Conservation (phyloP, 2,888 invertebrate species). For the Zaprionus bogoriensis region DNA sequence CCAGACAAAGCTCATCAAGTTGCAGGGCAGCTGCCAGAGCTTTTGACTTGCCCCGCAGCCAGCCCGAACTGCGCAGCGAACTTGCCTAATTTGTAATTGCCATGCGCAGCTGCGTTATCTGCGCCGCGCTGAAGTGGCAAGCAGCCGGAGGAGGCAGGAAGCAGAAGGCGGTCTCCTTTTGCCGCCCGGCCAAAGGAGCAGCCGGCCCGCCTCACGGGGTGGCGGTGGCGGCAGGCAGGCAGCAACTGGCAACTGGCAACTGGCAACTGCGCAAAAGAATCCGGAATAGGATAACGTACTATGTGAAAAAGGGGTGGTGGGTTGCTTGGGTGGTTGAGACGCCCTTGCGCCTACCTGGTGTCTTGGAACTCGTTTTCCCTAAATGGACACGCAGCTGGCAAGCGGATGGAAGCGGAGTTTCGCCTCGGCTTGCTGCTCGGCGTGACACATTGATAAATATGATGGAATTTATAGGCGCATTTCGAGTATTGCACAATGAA, state of each 20-base stretch:
- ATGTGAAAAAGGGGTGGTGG: slow-evolving; percentile 53
- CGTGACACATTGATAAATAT: slow-evolving; percentile 70
- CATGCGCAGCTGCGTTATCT: slow-evolving; percentile 67
- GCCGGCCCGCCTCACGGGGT: slow-evolving; percentile 62
- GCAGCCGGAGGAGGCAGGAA: slow-evolving; percentile 9
- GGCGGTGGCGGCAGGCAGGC: slow-evolving; percentile 61
- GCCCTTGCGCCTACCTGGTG: slow-evolving; percentile 30
- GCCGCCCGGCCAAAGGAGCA: slow-evolving; percentile 60
- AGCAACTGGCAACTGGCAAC: slow-evolving; percentile 26
- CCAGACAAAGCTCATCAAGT: slow-evolving; percentile 45
- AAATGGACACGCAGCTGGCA: slow-evolving; percentile 66
- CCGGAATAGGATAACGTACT: slow-evolving; percentile 20
- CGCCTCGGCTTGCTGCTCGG: slow-evolving; percentile 12
- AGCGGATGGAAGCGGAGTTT: slow-evolving; percentile 38
- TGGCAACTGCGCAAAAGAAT: slow-evolving; percentile 53
- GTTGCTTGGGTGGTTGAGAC: no score
- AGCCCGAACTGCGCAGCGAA: slow-evolving; percentile 44
- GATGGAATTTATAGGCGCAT: slow-evolving; percentile 41
- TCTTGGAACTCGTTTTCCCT: slow-evolving; percentile 60
- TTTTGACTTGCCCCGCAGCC: slow-evolving; percentile 22
- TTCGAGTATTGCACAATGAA: slow-evolving; percentile 46
- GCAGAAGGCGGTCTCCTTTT: slow-evolving; percentile 35
- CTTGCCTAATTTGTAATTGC: slow-evolving; percentile 55
- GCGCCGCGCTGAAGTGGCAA: slow-evolving; percentile 28
- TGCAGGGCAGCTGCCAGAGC: slow-evolving; percentile 40